Percentiles rank a stretch among this genome's conserved stretches.
phyloP scores from a whole-genome alignment of 2,113 vertebrate genomes.

The Struthidea cinerea region DNA sequence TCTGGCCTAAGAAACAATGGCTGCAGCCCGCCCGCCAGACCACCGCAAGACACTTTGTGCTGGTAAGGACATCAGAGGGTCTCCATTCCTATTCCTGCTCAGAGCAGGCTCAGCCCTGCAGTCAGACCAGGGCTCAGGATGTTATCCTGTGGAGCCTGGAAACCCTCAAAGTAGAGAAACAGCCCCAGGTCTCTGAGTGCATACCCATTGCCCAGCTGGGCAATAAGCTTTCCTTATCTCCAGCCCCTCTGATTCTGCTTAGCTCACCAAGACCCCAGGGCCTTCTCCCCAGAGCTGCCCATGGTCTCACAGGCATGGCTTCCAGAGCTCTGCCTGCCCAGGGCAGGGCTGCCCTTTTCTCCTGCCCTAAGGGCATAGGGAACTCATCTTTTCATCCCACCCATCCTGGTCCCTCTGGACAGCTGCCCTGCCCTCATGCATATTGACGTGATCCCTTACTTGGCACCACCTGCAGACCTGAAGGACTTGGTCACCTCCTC shows the following conservation, averaged over 20 bases:
- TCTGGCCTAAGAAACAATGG: not conserved
- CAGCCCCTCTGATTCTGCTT: not conserved
- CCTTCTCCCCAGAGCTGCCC: not conserved
- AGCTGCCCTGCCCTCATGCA: not conserved
- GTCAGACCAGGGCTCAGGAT: not conserved
- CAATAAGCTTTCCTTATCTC: not conserved
- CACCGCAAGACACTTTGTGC: fast-evolving
- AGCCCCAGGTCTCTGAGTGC: not conserved
- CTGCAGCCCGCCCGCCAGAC: not conserved
- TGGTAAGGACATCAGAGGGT: not conserved
- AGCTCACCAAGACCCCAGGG: not conserved
- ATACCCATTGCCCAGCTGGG: not conserved
- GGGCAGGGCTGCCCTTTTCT: not conserved
- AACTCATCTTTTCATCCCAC: not conserved
- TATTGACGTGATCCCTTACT: not conserved
- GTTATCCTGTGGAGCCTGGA: not conserved
- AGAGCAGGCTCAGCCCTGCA: not conserved
- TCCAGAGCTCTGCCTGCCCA: not conserved
- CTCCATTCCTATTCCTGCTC: not conserved
- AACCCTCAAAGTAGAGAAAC: fast-evolving
- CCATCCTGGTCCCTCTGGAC: no score
- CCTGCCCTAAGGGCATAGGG: not conserved
- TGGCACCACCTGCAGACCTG: not conserved
- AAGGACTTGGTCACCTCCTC: not conserved
- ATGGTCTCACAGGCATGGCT: not conserved